phyloP scores from a whole-genome alignment of 1,140 invertebrate species.

The Bradynema listronoti region DNA sequence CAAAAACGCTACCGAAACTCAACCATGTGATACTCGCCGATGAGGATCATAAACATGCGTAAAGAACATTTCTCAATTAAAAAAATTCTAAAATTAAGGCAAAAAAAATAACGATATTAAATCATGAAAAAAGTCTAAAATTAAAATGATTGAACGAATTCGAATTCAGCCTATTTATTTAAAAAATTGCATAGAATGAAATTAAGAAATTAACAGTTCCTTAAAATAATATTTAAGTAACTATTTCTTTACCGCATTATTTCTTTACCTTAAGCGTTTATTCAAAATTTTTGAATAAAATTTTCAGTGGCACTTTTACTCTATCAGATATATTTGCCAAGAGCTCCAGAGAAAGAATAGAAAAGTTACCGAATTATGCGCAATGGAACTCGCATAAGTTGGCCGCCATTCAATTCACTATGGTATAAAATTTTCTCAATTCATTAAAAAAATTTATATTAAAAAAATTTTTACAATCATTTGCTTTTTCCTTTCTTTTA shows the following conservation, averaged over 20 bases:
- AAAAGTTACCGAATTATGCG: constrained; percentile 49
- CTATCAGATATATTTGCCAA: constrained; percentile 48
- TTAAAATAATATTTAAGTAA: constrained; percentile 9
- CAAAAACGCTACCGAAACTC: constrained; percentile 34
- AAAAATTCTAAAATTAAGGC: too few relatives aligned
- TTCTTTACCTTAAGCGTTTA: constrained; percentile 7
- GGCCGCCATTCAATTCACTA: constrained; percentile 53
- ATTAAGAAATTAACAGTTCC: neutral
- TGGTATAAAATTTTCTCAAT: constrained; percentile 24
- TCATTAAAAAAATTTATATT: neutral
- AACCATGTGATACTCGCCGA: constrained; percentile 54
- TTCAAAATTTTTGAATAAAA: neutral
- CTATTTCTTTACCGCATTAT: neutral
- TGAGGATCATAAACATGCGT: constrained; percentile 56
- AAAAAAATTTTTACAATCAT: neutral
- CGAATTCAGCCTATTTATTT: too few relatives aligned
- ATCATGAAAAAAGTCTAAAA: too few relatives aligned
- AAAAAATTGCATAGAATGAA: neutral
- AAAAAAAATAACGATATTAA: too few relatives aligned
- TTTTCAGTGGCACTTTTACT: constrained; percentile 43
- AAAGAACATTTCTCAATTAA: constrained; percentile 13
- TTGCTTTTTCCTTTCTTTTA: constrained; percentile 16
- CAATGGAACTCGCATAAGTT: constrained; percentile 53
- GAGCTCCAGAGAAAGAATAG: constrained; percentile 38
- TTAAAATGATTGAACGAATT: too few relatives aligned